Evolutionary conservation across 2,797 vertebrate species (phyloP).

Genomic region (Hemitrygon akajei): DNA sequence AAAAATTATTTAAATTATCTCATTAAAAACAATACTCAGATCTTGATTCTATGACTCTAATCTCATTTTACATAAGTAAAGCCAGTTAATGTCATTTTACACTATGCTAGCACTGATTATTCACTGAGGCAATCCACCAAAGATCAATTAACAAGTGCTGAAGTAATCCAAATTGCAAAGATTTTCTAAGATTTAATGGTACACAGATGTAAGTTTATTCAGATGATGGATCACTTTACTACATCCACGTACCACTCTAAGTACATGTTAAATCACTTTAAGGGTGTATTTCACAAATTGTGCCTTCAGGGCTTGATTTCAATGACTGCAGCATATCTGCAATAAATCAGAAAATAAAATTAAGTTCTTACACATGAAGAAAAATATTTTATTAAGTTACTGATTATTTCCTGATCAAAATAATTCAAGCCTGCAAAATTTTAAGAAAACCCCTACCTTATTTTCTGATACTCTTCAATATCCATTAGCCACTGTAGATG

Average conservation of each 20-base stretch:
- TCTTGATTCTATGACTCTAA: too few relatives aligned
- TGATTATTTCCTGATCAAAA: neutral
- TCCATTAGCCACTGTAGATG: conserved; percentile 19
- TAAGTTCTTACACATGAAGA: neutral
- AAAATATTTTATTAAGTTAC: neutral
- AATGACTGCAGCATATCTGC: conserved; percentile 4
- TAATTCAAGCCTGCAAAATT: neutral
- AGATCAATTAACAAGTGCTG: conserved; percentile 28
- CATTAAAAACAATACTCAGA: neutral
- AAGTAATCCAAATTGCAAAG: conserved; percentile 16
- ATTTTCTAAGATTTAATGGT: conserved; percentile 31
- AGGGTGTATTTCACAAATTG: conserved; percentile 28
- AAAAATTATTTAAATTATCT: neutral
- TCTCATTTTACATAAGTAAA: neutral
- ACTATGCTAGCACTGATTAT: neutral
- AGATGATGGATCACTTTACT: conserved; percentile 19
- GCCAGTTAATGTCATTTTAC: conserved; percentile 2
- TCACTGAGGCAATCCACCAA: conserved; percentile 12
- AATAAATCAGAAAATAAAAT: conserved; percentile 21
- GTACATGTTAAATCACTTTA: conserved; percentile 31
- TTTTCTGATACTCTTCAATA: conserved; percentile 18
- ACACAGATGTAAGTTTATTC: conserved; percentile 31
- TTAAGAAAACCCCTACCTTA: neutral
- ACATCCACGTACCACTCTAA: neutral
- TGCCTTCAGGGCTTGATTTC: conserved; percentile 22